Evolutionary conservation across 1,140 invertebrate species (phyloP), one percentile per base, ranked within the genome.

Genomic region (Drosophila mayri): DNA sequence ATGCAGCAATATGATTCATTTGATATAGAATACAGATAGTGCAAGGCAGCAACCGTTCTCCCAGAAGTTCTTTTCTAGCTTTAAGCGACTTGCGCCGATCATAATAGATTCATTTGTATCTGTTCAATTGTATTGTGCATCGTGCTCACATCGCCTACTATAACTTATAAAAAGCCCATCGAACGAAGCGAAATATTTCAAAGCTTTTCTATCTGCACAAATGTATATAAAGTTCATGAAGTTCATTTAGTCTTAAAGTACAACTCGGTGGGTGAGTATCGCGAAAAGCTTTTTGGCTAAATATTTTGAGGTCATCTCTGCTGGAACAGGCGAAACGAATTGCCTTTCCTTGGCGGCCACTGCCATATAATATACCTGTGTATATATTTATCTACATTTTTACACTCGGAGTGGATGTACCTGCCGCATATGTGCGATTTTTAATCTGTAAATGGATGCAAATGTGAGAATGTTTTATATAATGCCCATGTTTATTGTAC

Each of bases 191-290:
- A 72, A 81, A 9, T 43, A 32, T 62, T 65, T 61, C 30, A 62
- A 81, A 81, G 79, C 79, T 81, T 73, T 54, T 78, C 59, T 80
- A 54, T 60, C 50, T 57, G 49, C 52, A 38, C 70, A 46, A 76
- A 62, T 60, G 46, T 80, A 59, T 60, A 68, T 64, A 79, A 79
- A 76, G 80, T 64, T 75, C 60, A 79, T 73, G 70, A 83, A 76
- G 81, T 84, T 85, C 65, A 68, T 85, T 85, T 77, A 85, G 81
- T 85, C 81, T 78, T 81, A 59, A 63, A 85, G 67, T 74, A 81
- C 64, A 70, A 85, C 74, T 85, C 74, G 68, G 77, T 81, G 82
- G 73, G 76, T 85, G 57, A 85, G 68, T 76, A 76, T 76, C 74
- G 55, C 78, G 64, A 81, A 76, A 65, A 85, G 66, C 73, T 77